Percentiles rank a stretch among this genome's conserved stretches.
Evolutionary conservation across 2,113 vertebrate genomes (phyloP).

Genomic region (Alethe diademata): DNA sequence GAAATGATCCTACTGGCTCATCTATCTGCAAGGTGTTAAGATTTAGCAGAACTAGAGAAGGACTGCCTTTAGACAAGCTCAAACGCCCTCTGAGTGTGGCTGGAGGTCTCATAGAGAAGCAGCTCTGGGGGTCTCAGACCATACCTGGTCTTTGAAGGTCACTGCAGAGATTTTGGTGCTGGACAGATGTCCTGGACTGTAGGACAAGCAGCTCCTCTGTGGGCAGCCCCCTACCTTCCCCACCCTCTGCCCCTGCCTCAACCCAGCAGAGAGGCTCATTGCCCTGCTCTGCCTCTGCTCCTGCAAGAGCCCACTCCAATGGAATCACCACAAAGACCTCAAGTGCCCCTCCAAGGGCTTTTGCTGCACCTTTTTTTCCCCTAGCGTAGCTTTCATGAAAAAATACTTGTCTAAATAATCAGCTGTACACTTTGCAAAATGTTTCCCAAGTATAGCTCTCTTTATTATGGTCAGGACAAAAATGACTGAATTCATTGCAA

Average conservation of each 20-base stretch:
- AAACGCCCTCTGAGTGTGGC: neutral
- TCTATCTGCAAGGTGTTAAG: neutral
- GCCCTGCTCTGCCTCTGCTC: neutral
- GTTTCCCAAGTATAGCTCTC: neutral
- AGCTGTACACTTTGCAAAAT: neutral
- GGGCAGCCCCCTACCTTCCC: neutral
- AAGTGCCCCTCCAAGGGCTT: neutral
- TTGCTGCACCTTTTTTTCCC: neutral
- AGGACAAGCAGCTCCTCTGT: rapidly evolving
- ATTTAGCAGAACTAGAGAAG: neutral
- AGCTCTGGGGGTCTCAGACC: neutral
- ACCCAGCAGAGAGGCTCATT: neutral
- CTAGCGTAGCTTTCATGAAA: neutral
- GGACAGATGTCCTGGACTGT: rapidly evolving
- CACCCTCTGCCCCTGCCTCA: neutral
- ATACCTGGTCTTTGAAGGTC: neutral
- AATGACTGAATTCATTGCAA: neutral
- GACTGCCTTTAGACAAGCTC: neutral
- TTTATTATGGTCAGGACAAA: neutral
- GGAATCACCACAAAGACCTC: neutral
- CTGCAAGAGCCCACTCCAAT: neutral
- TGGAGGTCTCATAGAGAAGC: neutral
- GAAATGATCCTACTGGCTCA: neutral
- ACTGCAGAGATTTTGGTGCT: neutral
- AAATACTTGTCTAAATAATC: neutral